phyloP scores from a whole-genome alignment of 92 coral and sea anemone genomes.

The Hydrozoanthus gracilis region DNA sequence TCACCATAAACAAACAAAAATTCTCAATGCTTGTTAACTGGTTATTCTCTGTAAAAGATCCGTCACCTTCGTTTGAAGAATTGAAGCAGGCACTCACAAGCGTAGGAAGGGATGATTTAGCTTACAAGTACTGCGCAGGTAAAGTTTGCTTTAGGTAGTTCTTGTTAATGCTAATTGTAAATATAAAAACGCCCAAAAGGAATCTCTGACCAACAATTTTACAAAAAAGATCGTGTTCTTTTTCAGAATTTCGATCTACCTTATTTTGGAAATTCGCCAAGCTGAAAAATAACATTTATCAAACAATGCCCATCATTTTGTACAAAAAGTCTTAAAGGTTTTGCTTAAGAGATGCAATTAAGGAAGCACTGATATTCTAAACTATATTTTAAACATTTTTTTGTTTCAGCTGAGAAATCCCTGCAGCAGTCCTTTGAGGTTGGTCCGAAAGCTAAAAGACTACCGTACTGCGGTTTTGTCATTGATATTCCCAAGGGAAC shows the following conservation, averaged over 20 bases:
- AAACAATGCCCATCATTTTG: too few species aligned
- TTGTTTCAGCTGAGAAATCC: background rate
- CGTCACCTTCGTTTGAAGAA: background rate
- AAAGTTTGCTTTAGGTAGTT: background rate
- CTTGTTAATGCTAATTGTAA: background rate
- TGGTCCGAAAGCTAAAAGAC: background rate
- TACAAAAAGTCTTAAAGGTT: too few species aligned
- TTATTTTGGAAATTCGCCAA: too few species aligned
- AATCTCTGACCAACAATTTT: too few species aligned
- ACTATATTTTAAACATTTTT: too few species aligned
- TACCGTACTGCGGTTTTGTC: background rate
- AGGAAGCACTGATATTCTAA: too few species aligned
- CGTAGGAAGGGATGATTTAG: background rate
- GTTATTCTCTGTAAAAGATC: background rate
- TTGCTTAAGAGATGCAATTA: too few species aligned
- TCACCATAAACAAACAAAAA: background rate
- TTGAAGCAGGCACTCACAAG: background rate
- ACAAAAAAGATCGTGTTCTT: too few species aligned
- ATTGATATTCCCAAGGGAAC: slow-evolving; percentile 1
- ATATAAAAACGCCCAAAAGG: too few species aligned
- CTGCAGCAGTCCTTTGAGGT: background rate
- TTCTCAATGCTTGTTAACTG: background rate
- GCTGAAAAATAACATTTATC: too few species aligned
- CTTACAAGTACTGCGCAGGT: slow-evolving; percentile 17
- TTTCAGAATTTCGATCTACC: too few species aligned